Base-by-base conservation (phyloP, 2,797 vertebrate species). In the Cirrhinus mrigala region DNA sequence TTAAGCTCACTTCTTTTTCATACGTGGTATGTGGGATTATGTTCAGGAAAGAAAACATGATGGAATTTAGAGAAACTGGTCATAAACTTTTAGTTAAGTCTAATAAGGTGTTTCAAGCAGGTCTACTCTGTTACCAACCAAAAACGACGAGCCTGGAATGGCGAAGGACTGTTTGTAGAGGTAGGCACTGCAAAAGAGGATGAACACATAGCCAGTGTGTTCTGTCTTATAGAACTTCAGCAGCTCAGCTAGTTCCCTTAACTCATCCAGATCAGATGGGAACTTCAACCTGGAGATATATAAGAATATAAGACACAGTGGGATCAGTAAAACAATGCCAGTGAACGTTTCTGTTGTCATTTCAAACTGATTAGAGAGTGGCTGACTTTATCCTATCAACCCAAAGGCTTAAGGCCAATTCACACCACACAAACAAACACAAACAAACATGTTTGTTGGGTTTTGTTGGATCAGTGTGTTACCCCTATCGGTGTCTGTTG, bases 101-200 rank as follows among this genome's bases (percentile, higher is more conserved):
- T 15, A 33, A 16, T 52, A 1, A 37, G 10, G 20, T 50, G 44
- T 20, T 15, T 33, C 7, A 70, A 15, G 20, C n/a, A 8, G 16
- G 3, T 20, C 16, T 27, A 77, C 70, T 56, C 29, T 48, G 15
- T n/a, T 74, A 88, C 95, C 94, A 91, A 98, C 98, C 97, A 99
- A 94, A 58, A 99, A 96, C 85, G 97, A 96, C 83, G 98, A 99
- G 52, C 98, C 98, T 0, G 98, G 98, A 64, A 99, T 98, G 91
- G 98, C 98, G 73, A 99, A 99, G 86, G 95, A 96, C 95, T 99
- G 98, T 62, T 99, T 99, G 90, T 99, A 99, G 62, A 99, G 96
- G 92, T 99, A 99, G 11, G 98, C 97, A 14, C 96, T 97, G 86
- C 97, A 98, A 95, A 97, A 99, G 66, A 99, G 96, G 85, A 97